Evolutionary conservation across 2,888 invertebrate genomes (phyloP).

Genomic region (Chymomyza procnemis): DNA sequence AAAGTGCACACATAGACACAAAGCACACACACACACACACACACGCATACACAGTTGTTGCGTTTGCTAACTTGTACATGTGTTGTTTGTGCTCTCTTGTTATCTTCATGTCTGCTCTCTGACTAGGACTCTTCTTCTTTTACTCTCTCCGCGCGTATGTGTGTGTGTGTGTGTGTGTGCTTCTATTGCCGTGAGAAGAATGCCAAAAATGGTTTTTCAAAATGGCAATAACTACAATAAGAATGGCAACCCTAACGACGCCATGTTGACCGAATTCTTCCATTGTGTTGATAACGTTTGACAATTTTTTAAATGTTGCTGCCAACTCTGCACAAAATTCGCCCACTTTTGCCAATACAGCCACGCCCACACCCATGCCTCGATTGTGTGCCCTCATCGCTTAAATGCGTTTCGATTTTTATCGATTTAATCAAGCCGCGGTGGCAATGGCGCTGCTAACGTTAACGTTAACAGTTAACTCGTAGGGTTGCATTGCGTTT

Average conservation of each 20-base stretch:
- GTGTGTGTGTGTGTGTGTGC: too few relatives aligned
- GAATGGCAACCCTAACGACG: conserved; percentile 28
- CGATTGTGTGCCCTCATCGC: conserved; percentile 64
- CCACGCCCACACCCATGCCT: conserved; percentile 27
- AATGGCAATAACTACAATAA: conserved; percentile 17
- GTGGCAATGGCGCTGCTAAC: not conserved
- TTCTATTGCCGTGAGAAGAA: not conserved
- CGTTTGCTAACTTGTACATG: conserved; percentile 20
- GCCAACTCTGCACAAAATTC: not conserved
- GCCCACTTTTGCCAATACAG: not conserved
- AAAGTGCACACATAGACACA: conserved; percentile 8
- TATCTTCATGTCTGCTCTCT: not conserved
- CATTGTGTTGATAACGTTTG: conserved; percentile 55
- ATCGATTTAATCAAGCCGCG: conserved; percentile 70
- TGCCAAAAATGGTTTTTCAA: not conserved
- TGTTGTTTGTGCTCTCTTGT: conserved; percentile 8
- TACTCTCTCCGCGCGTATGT: too few relatives aligned
- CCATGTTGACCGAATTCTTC: conserved; percentile 63
- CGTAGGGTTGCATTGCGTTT: conserved; percentile 19
- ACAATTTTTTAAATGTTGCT: conserved; percentile 45
- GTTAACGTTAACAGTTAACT: not conserved
- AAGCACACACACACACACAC: conserved; percentile 18
- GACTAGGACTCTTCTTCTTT: conserved; percentile 20
- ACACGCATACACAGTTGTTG: conserved; percentile 12
- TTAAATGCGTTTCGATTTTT: conserved; percentile 67